A percentile compares a stretch with the other conserved stretches of the same genome.
Evolutionary conservation across 2,888 invertebrate species (phyloP).

Genomic region (Atrina japonica): DNA sequence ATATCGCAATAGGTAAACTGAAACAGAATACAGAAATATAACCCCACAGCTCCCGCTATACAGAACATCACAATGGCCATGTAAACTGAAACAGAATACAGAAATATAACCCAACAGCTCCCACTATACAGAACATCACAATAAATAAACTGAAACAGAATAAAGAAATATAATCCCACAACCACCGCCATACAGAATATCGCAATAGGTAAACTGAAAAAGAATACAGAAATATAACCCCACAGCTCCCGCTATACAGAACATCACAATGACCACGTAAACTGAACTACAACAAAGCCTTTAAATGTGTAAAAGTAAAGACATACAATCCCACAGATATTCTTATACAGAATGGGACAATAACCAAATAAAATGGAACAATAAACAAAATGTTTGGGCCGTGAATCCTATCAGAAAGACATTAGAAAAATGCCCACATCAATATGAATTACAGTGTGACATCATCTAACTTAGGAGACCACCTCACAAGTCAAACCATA

Average conservation of each 20-base stretch:
- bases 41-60: constrained; percentile 80
- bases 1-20: constrained; percentile 81
- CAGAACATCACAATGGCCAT: constrained; percentile 82
- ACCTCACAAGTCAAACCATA: too few species aligned
- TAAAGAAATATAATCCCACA: constrained; percentile 78
- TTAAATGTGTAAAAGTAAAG: too few species aligned
- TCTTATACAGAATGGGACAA: too few species aligned
- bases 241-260: constrained; percentile 80
- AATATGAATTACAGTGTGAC: too few species aligned
- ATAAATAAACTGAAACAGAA: constrained; percentile 65
- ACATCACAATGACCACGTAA: constrained; percentile 81
- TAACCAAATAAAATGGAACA: neutral
- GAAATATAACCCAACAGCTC: too few species aligned
- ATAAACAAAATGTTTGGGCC: too few species aligned
- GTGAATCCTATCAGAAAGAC: too few species aligned
- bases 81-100: constrained; percentile 80
- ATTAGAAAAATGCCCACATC: too few species aligned
- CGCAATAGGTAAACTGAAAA: too few species aligned
- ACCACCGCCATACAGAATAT: constrained; percentile 81
- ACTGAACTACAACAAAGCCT: constrained; percentile 75
- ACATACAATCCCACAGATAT: too few species aligned
- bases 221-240: constrained; percentile 80
- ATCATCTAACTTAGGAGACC: too few species aligned
- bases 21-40: constrained; percentile 80
- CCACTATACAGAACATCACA: constrained; percentile 81